Evolutionary conservation across 1,140 invertebrate species (phyloP), one percentile per base, ranked within the genome.

Genomic region (Drosophila orena): DNA sequence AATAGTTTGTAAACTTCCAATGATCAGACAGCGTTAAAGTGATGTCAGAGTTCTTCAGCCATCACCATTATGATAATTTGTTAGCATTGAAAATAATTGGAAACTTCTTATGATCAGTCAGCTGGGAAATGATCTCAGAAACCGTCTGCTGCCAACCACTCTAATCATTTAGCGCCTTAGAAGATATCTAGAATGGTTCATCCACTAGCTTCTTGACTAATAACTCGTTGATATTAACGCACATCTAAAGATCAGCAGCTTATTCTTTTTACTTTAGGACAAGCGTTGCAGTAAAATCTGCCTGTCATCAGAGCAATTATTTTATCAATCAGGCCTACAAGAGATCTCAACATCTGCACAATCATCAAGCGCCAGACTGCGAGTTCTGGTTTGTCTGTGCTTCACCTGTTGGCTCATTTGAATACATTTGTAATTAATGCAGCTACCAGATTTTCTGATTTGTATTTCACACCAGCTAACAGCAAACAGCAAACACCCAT

Each of bases 371-470:
- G 44, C 17, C 57, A 38, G 44, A 50, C 57, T 22, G 15, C 38
- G 42, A 34, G 35, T 69, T 70, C 50, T 69, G 46, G 47, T 53
- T 65, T 30, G 27, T 42, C 17, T 27, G 24, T 24, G 42, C 14
- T 42, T 46, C 70, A 74, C 58, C 77, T 71, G 66, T 49, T 65
- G 66, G 44, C 46, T 62, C 54, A 85, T 85, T 88, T 88, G 80
- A 88, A 88, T 78, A 88, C 69, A 84, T 84, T 79, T 84, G 77
- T 66, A 84, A 84, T 84, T 84, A 84, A 84, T 59, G 53, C 68
- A 81, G 78, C 77, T 80, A 80, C 54, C 79, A 68, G 66, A 57
- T 62, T 79, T 72, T 69, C 20, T 27, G 65, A 66, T 69, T 34
- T 70, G 10, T 40, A 40, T 55, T 69, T 66, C 80, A 64, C 49